Percentiles rank a stretch among this genome's conserved stretches.
Evolutionary conservation across 92 coral and sea anemone species (phyloP).

Genomic region (Epizoanthus scotinus): DNA sequence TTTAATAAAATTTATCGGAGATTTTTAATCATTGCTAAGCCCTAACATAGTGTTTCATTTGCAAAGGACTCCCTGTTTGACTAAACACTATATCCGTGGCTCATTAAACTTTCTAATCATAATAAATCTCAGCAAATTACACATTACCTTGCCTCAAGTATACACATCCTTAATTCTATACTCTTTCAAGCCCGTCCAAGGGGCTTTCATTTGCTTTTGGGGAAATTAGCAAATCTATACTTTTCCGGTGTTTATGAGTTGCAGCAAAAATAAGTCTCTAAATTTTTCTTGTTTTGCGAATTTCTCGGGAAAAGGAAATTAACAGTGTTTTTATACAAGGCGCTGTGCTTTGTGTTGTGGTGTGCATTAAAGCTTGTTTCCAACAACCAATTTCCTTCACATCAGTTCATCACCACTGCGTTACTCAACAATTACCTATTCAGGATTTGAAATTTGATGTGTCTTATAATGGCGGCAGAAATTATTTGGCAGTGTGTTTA

Average conservation of each 20-base stretch:
- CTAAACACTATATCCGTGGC: slow-evolving; percentile 39
- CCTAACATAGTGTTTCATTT: slow-evolving; percentile 27
- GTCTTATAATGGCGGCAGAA: neutral
- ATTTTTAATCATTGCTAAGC: slow-evolving; percentile 4
- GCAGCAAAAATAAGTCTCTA: slow-evolving; percentile 53
- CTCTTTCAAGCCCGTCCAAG: slow-evolving; percentile 47
- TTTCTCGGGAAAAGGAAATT: slow-evolving; percentile 43
- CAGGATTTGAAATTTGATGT: slow-evolving; percentile 25
- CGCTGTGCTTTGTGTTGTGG: slow-evolving; percentile 24
- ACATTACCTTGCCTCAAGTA: slow-evolving; percentile 51
- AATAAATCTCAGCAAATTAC: slow-evolving; percentile 61
- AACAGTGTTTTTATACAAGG: slow-evolving; percentile 31
- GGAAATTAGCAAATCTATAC: slow-evolving; percentile 61
- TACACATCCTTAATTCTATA: slow-evolving; percentile 52
- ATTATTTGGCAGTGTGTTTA: slow-evolving; percentile 16
- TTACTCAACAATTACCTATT: neutral
- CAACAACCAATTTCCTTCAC: slow-evolving; percentile 33
- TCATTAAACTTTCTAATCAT: slow-evolving; percentile 59
- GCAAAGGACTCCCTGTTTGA: slow-evolving; percentile 49
- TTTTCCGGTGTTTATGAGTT: slow-evolving; percentile 62
- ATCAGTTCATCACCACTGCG: slow-evolving; percentile 16
- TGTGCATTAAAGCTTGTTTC: slow-evolving; percentile 28
- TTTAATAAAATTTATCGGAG: slow-evolving; percentile 45
- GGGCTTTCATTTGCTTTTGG: slow-evolving; percentile 59
- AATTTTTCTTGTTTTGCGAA: slow-evolving; percentile 50